A percentile compares a stretch with the other conserved stretches of the same genome.
Evolutionary conservation across 2,113 vertebrate genomes (phyloP).

Genomic region (Xiphophorus couchianus): DNA sequence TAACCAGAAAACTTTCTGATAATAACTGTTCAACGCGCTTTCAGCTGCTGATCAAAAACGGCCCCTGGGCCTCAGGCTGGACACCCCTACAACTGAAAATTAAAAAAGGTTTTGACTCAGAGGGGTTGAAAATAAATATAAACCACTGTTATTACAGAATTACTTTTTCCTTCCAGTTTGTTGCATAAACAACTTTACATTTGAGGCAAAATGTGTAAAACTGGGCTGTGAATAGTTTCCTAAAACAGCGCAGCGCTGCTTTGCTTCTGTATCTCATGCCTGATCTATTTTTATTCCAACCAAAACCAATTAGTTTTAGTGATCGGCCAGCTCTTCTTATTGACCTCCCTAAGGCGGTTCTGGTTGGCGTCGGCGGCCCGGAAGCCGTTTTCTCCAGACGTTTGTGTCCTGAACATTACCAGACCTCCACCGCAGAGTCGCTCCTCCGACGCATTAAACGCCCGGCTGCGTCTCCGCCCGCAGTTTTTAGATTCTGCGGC

Average conservation of each 20-base stretch:
- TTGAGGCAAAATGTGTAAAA: not conserved
- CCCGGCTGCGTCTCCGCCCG: constrained; percentile 9
- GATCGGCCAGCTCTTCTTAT: constrained; percentile 63
- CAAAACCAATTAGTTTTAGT: constrained; percentile 49
- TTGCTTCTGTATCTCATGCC: constrained; percentile 10
- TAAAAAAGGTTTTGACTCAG: no score
- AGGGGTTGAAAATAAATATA: no score
- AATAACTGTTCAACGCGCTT: no score
- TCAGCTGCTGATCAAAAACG: no score
- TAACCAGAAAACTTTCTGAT: no score
- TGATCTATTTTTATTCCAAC: constrained; percentile 33
- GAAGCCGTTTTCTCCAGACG: constrained; percentile 64
- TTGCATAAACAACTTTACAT: no score
- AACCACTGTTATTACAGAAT: no score
- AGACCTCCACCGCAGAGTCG: constrained; percentile 53
- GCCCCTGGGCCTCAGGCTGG: no score
- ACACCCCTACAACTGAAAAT: no score
- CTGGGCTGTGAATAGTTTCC: not conserved
- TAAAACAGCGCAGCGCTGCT: not conserved
- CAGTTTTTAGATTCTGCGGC: constrained; percentile 13
- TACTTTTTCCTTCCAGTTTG: no score
- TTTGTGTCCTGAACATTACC: constrained; percentile 73
- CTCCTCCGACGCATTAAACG: constrained; percentile 17
- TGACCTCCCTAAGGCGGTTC: constrained; percentile 58
- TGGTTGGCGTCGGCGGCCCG: constrained; percentile 45